These are phyloP conservation scores for Maylandia zebra DNA, from an alignment of 2,113 vertebrate genomes.

Conservation along the genomic window DNA sequence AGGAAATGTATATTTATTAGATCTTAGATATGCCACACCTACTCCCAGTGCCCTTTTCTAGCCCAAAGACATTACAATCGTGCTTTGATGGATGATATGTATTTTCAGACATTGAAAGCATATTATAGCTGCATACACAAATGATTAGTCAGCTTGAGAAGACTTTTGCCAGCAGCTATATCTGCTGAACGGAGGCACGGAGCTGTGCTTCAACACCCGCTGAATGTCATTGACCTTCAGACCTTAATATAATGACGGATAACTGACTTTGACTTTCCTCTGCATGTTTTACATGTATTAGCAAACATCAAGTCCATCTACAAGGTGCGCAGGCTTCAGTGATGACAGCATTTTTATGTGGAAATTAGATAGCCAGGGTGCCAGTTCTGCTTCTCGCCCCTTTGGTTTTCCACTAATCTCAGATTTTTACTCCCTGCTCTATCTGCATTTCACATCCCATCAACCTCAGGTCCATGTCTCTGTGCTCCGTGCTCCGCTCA, in stretches of 20 bases:
- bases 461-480: conserved; percentile 8
- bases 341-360: not conserved
- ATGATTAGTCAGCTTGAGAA: conserved; percentile 60
- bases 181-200: not conserved
- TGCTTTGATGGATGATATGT: conserved; percentile 66
- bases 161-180: conserved; percentile 28
- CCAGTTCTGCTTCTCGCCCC: not conserved
- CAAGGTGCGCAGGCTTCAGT: not conserved
- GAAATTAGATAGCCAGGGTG: not conserved
- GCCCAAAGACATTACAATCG: conserved; percentile 61
- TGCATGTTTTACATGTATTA: conserved; percentile 19
- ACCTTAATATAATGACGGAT: conserved; percentile 14
- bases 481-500: conserved; percentile 21
- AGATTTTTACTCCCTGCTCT: not conserved
- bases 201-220: not conserved
- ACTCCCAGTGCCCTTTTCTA: conserved; percentile 53
- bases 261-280: conserved; percentile 38
- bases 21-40: conserved; percentile 61
- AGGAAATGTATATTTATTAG: conserved; percentile 68
- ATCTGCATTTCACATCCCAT: conserved; percentile 45
- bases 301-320: not conserved
- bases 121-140: conserved; percentile 52
- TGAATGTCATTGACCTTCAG: conserved; percentile 35
- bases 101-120: conserved; percentile 63
- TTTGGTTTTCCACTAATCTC: conserved; percentile 19